Evolutionary conservation across 2,888 invertebrate genomes (phyloP).

Genomic region (Microplitis deprimator): DNA sequence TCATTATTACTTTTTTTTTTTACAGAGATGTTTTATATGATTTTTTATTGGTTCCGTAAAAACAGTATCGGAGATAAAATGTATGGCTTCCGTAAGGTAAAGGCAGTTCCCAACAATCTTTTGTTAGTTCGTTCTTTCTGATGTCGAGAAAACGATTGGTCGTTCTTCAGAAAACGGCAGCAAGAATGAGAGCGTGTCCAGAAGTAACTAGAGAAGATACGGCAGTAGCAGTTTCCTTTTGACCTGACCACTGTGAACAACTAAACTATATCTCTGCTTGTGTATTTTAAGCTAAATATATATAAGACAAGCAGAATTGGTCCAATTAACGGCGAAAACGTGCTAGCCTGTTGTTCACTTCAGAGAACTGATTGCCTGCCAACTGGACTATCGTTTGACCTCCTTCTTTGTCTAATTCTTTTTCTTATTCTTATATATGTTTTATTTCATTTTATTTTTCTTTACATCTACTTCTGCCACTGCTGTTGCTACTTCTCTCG

Average conservation of each 20-base stretch:
- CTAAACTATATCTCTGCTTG: constrained; percentile 25
- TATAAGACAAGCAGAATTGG: constrained; percentile 47
- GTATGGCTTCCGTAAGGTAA: too few relatives aligned
- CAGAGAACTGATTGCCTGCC: constrained; percentile 53
- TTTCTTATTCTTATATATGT: constrained; percentile 18
- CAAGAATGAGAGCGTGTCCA: constrained; percentile 2
- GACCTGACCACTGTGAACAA: constrained; percentile 33
- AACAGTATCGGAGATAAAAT: too few relatives aligned
- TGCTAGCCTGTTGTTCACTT: constrained; percentile 55
- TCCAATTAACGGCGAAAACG: constrained; percentile 61
- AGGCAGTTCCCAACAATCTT: neutral
- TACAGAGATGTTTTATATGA: too few relatives aligned
- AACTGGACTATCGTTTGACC: constrained; percentile 40
- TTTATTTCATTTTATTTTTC: neutral
- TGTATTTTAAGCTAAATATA: constrained; percentile 19
- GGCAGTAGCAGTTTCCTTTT: constrained; percentile 3
- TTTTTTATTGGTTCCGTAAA: too few relatives aligned
- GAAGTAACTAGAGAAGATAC: neutral
- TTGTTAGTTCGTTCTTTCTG: constrained; percentile 4
- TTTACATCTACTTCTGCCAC: neutral
- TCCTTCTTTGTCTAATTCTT: constrained; percentile 25
- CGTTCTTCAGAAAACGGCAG: constrained; percentile 10
- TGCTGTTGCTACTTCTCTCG: neutral
- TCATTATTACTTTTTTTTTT: too few relatives aligned
- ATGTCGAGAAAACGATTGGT: constrained; percentile 26